These are phyloP conservation scores for Ooceraea biroi DNA, from an alignment of 1,140 invertebrate species.

Conservation along the genomic window DNA sequence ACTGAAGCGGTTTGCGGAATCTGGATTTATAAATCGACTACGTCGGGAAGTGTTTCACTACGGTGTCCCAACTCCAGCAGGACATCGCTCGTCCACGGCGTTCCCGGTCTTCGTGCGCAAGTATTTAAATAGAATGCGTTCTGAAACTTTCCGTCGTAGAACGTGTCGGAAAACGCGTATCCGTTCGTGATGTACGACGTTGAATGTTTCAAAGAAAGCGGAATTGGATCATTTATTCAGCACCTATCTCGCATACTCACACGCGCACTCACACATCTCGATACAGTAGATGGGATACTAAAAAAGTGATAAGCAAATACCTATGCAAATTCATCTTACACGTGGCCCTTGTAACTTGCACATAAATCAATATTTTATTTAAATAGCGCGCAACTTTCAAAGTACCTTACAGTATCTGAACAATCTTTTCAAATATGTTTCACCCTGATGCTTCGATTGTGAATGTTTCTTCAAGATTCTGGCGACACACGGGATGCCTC, in stretches of 20 bases:
- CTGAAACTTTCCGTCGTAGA: constrained; percentile 11
- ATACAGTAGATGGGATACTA: constrained; percentile 23
- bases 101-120: constrained; percentile 7
- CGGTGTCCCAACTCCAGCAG: constrained; percentile 41
- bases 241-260: constrained; percentile 10
- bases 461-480: constrained; percentile 2
- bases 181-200: constrained; percentile 30
- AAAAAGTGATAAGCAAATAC: constrained; percentile 56
- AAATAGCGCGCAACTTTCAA: background rate
- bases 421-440: constrained; percentile 21
- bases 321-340: constrained; percentile 30
- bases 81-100: constrained; percentile 32
- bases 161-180: background rate
- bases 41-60: constrained; percentile 42
- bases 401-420: background rate
- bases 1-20: constrained; percentile 53
- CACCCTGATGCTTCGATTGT: background rate
- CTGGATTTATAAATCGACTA: constrained; percentile 59
- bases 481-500: background rate
- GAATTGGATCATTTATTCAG: constrained; percentile 58
- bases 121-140: constrained; percentile 61
- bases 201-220: constrained; percentile 42
- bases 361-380: constrained; percentile 51
- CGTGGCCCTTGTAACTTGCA: background rate
- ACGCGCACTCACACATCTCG: background rate